Conservation (phyloP, 2,113 vertebrate genomes). For the Neodon shergylaensis region DNA sequence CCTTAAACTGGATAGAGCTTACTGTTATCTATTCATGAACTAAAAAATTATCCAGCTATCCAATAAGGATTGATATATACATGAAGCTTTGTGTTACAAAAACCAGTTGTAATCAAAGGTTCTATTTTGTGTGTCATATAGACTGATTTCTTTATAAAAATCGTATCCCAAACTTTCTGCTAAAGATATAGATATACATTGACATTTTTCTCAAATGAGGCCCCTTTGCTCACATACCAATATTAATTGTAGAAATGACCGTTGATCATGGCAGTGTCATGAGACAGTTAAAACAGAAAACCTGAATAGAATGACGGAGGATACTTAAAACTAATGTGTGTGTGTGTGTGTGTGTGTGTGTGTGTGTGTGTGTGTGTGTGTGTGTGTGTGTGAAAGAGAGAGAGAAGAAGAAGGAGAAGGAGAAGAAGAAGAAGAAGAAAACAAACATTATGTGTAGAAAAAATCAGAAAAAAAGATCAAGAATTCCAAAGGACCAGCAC, state of each 20-base stretch:
- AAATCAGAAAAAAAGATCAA: background rate
- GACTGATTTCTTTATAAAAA: slow-evolving; percentile 42
- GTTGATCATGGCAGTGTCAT: background rate
- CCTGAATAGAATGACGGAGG: background rate
- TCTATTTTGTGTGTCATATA: slow-evolving; percentile 16
- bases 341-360: background rate
- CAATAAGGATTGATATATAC: background rate
- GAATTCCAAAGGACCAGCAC: slow-evolving; percentile 13
- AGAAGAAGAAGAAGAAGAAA: too few relatives aligned
- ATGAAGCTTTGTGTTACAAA: background rate
- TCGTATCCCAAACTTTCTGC: background rate
- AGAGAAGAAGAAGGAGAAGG: too few relatives aligned
- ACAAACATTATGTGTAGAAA: background rate
- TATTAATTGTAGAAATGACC: background rate
- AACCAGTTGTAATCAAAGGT: background rate
- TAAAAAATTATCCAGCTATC: background rate
- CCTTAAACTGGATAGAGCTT: background rate
- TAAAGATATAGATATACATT: background rate
- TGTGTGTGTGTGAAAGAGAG: too few relatives aligned
- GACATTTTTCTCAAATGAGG: slow-evolving; percentile 3
- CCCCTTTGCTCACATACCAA: background rate
- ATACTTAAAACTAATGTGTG: background rate
- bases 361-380: too few relatives aligned
- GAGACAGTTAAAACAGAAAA: background rate
- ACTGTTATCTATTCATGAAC: background rate